Conservation (phyloP, 2,113 vertebrate species). For the Enhydra lutris region DNA sequence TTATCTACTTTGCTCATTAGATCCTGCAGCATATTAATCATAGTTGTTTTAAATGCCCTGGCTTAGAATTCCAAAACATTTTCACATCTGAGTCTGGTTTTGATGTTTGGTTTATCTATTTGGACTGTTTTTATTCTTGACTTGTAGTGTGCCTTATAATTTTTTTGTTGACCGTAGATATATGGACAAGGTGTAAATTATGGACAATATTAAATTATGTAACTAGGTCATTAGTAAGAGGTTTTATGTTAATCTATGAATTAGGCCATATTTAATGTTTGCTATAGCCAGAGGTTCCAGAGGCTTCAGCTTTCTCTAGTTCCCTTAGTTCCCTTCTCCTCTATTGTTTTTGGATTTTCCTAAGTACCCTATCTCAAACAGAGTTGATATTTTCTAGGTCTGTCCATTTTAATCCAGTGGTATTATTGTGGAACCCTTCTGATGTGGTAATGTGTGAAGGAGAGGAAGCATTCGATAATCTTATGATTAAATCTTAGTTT, state of each 20-base stretch:
- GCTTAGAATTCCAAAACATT: background rate
- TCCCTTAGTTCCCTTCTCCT: background rate
- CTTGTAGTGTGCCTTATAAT: background rate
- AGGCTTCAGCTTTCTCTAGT: background rate
- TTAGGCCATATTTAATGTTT: background rate
- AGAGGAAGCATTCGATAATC: background rate
- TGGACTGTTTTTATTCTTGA: background rate
- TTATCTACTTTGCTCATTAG: background rate
- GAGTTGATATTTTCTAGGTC: background rate
- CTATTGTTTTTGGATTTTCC: background rate
- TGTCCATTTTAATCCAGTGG: background rate
- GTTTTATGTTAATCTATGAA: background rate
- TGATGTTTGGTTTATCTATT: background rate
- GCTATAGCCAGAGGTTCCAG: background rate
- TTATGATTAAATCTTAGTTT: background rate
- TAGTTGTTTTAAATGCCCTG: background rate
- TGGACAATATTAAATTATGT: background rate
- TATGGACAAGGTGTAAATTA: background rate
- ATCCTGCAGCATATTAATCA: background rate
- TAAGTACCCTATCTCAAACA: background rate
- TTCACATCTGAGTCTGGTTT: background rate
- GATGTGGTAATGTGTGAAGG: background rate
- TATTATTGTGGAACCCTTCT: background rate
- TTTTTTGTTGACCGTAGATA: background rate
- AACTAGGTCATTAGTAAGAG: background rate